These are phyloP conservation scores for Myotis yumanensis DNA, from an alignment of 2,113 vertebrate species.

Conservation along the genomic window DNA sequence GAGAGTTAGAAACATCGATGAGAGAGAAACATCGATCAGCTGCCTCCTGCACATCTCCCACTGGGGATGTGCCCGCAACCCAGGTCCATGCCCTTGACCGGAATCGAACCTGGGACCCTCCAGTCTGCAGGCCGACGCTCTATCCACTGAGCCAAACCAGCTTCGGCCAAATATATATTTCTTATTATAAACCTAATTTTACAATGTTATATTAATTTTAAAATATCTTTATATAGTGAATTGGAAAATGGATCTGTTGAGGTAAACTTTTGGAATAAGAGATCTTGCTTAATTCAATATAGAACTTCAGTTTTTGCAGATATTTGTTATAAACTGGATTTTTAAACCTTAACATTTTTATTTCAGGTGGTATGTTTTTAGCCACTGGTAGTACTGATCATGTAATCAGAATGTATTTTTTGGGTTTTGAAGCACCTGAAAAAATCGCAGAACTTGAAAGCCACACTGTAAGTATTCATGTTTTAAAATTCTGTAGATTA, in stretches of 20 bases:
- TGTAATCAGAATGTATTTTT: slow-evolving; percentile 97
- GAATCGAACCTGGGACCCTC: too few species aligned
- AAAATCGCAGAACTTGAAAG: slow-evolving; percentile 95
- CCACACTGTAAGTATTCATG: slow-evolving; percentile 89
- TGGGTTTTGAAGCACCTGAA: slow-evolving; percentile 94
- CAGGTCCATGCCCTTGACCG: too few species aligned
- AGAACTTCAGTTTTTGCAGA: background rate
- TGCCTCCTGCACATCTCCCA: too few species aligned
- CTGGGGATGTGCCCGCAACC: too few species aligned
- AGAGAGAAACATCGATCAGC: too few species aligned
- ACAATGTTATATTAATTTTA: background rate
- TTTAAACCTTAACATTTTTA: slow-evolving; percentile 61
- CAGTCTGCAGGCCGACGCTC: too few species aligned
- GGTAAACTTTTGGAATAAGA: background rate
- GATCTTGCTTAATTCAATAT: background rate
- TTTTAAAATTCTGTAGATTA: slow-evolving; percentile 45
- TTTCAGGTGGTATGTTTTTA: slow-evolving; percentile 96
- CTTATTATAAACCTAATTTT: background rate
- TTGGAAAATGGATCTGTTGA: background rate
- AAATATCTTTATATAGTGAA: background rate
- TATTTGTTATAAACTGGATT: background rate
- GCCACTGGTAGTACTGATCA: slow-evolving; percentile 98
- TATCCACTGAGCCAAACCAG: too few species aligned
- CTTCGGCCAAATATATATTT: background rate
- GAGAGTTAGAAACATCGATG: too few species aligned